Percentiles rank a stretch among this genome's conserved stretches.
These are phyloP conservation scores for Drosophila diplacantha DNA, from an alignment of 2,888 invertebrate species.

Conservation along the genomic window DNA sequence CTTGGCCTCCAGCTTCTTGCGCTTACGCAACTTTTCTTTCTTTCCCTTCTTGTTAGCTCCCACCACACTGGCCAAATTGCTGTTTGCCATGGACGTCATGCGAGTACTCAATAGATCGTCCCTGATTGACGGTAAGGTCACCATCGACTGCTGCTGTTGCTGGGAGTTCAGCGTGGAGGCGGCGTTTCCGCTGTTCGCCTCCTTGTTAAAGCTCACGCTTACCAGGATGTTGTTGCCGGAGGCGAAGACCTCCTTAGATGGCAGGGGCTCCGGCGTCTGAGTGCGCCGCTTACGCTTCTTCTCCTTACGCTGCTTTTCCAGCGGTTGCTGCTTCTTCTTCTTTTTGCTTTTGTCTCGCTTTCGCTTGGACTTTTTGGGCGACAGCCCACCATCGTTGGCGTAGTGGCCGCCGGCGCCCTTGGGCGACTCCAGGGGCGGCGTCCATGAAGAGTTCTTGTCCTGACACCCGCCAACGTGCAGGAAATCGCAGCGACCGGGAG, in stretches of 20 bases:
- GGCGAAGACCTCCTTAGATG: slow-evolving; percentile 93
- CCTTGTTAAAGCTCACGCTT: slow-evolving; percentile 92
- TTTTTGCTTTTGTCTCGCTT: slow-evolving; percentile 75
- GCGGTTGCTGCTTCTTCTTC: slow-evolving; percentile 73
- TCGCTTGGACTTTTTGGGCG: slow-evolving; percentile 73
- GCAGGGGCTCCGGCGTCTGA: slow-evolving; percentile 79
- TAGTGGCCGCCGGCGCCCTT: slow-evolving; percentile 47
- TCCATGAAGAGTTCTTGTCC: slow-evolving; percentile 80
- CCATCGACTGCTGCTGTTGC: slow-evolving; percentile 77
- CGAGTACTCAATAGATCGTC: slow-evolving; percentile 73
- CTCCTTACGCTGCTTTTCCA: slow-evolving; percentile 67
- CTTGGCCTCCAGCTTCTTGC: slow-evolving; percentile 80
- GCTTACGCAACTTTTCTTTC: slow-evolving; percentile 74
- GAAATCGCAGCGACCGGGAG: slow-evolving; percentile 73
- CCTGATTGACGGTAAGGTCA: slow-evolving; percentile 75
- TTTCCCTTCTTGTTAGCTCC: slow-evolving; percentile 60
- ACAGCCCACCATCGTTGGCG: slow-evolving; percentile 18
- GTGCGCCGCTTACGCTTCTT: slow-evolving; percentile 76
- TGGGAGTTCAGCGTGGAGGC: slow-evolving; percentile 32
- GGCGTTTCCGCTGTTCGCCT: slow-evolving; percentile 57
- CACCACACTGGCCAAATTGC: slow-evolving; percentile 21
- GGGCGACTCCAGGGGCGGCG: slow-evolving; percentile 80
- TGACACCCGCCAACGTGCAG: slow-evolving; percentile 41
- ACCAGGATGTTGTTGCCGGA: slow-evolving; percentile 95
- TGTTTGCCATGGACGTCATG: slow-evolving; percentile 58